Conservation (phyloP, 1,140 invertebrate species). For the Notospermus geniculatus region DNA sequence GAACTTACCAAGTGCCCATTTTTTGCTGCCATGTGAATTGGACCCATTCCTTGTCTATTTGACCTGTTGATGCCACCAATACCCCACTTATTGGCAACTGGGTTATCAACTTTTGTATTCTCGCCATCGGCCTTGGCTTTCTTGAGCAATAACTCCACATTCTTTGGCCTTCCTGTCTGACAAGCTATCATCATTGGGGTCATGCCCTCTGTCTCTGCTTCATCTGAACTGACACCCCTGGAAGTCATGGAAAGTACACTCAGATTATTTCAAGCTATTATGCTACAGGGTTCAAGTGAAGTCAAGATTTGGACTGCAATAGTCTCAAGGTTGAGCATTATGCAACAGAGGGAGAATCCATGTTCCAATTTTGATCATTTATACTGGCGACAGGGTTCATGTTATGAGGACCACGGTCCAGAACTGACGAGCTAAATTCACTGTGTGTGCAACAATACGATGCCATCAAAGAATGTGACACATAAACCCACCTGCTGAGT, state of each 20-base stretch:
- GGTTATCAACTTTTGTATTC: not conserved
- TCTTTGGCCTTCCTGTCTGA: constrained; percentile 52
- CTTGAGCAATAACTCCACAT: constrained; percentile 57
- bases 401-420: too few relatives aligned
- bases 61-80: constrained; percentile 48
- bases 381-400: too few relatives aligned
- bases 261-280: too few relatives aligned
- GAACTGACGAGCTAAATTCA: not conserved
- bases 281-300: too few relatives aligned
- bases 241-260: too few relatives aligned
- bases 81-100: constrained; percentile 38
- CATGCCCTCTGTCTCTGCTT: constrained; percentile 52
- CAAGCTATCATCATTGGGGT: constrained; percentile 58
- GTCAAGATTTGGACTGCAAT: too few relatives aligned
- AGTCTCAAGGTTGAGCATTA: too few relatives aligned
- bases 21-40: constrained; percentile 48
- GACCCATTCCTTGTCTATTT: constrained; percentile 40
- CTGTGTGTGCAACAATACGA: too few relatives aligned
- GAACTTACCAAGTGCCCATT: constrained; percentile 51
- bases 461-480: not conserved
- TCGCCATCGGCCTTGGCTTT: constrained; percentile 37
- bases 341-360: too few relatives aligned
- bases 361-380: too few relatives aligned
- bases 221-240: constrained; percentile 43
- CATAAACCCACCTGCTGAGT: constrained; percentile 38